Base-by-base conservation (phyloP, 2,888 invertebrate genomes). In the Ganaspis brasiliensis region DNA sequence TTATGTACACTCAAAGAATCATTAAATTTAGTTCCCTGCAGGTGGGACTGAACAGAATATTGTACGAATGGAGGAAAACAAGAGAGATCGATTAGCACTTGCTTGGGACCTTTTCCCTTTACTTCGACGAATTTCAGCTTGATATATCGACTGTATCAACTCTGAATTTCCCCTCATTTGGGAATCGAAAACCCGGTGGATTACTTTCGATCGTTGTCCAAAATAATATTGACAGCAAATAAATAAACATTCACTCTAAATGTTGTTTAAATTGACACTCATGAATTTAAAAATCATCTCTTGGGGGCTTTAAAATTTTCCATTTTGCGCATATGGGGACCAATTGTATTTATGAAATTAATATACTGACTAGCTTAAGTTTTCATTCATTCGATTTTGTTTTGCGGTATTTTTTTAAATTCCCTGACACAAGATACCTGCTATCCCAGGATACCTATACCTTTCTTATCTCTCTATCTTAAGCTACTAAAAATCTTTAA, bases 181-280 rank as follows among this genome's bases (percentile, higher is more conserved):
- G 61, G 14, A 14, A 40, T 37, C 19, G 21, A 61, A 37, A 35
- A 35, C 37, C 61, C 37, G 10, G 5, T 4, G 61, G 61, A 21
- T 21, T 61, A 49, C 16, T 21, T 37, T 6, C 35, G 61, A 61
- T 61, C 37, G 37, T n/a, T 21, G 37, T 37, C 9, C 21, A 37
- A 61, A 6, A 35, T 37, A 37, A 61, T 21, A 12, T 12, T 19
- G 19, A 6, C 56, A 56, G 21, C 12, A 81, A 81, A 81, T 79
- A 81, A n/a, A n/a, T n/a, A n/a, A n/a, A 77, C 79, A 81, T 79
- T 77, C 75, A 77, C 75, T 81, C 75, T 76, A 76, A 79, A 72
- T 78, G 72, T 70, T 72, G 79, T 81, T 76, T 76, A 76, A 63
- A 72, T 75, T 77, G 81, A 81, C 81, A 71, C 78, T 79, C 77